Percentiles rank a stretch among this genome's conserved stretches.
These are phyloP conservation scores for Melitaea athalia DNA, from an alignment of 2,888 invertebrate species.

Conservation along the genomic window DNA sequence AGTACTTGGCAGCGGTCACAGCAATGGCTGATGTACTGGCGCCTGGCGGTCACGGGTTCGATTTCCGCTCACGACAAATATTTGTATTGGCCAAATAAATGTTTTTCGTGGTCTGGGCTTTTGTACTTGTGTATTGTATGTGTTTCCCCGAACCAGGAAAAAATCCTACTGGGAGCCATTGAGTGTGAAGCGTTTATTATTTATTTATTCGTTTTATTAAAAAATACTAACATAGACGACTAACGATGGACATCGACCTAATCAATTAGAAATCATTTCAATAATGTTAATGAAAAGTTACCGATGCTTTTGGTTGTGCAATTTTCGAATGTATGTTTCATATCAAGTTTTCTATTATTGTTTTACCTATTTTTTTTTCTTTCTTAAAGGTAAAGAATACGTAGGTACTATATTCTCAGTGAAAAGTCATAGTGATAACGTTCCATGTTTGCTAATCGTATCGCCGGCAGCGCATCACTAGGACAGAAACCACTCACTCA, in stretches of 20 bases:
- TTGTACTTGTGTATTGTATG: no score
- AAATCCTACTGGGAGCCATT: no score
- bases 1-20: no score
- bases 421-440: constrained; percentile 63
- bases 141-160: no score
- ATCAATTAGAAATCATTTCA: constrained; percentile 13
- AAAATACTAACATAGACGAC: constrained; percentile 29
- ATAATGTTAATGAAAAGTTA: constrained; percentile 19
- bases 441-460: constrained; percentile 70
- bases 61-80: no score
- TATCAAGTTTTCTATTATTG: constrained; percentile 19
- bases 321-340: not conserved
- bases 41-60: no score
- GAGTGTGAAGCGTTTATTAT: no score
- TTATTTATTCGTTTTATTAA: no score
- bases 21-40: no score
- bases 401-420: constrained; percentile 47
- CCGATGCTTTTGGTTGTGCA: not conserved
- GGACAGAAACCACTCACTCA: no score
- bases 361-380: not conserved
- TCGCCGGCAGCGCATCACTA: constrained; percentile 21
- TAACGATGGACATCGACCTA: constrained; percentile 26
- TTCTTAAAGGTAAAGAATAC: constrained; percentile 18
- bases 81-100: no score
- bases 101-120: no score